Conservation (phyloP, 2,888 invertebrate species). For the Falcaria lacertinaria region DNA sequence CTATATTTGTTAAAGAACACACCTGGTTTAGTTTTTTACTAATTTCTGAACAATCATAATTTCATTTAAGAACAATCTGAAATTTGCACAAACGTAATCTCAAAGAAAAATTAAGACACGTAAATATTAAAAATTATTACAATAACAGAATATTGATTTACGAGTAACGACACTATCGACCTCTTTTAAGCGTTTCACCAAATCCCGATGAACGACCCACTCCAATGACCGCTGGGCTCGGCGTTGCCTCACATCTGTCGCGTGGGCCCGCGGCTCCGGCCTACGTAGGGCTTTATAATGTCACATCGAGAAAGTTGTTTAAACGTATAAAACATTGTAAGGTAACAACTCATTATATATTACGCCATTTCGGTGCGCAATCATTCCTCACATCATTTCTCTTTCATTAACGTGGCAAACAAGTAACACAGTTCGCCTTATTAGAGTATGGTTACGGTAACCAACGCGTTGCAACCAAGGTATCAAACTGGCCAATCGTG, state of each 20-base stretch:
- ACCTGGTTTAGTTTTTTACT: neutral
- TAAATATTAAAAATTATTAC: too few species aligned
- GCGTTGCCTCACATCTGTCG: constrained; percentile 4
- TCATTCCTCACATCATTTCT: constrained; percentile 11
- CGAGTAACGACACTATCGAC: neutral
- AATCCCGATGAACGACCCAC: neutral
- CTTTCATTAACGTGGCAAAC: too few species aligned
- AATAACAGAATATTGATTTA: neutral
- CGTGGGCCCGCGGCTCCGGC: constrained; percentile 13
- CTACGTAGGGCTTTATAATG: constrained; percentile 12
- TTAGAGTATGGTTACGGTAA: too few species aligned
- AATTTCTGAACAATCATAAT: neutral
- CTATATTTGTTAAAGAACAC: neutral
- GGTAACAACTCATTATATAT: too few species aligned
- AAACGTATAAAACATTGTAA: constrained; percentile 10
- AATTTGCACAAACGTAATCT: too few species aligned
- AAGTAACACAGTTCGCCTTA: too few species aligned
- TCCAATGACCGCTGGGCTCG: neutral
- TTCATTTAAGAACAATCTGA: too few species aligned
- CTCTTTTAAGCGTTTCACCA: neutral
- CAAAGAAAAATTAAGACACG: too few species aligned
- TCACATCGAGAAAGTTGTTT: constrained; percentile 20
- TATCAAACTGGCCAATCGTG: too few species aligned
- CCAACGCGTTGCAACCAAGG: too few species aligned
- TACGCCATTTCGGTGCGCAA: constrained; percentile 7